phyloP scores from a whole-genome alignment of 2,113 vertebrate species.

The Potamarius usumacintae region DNA sequence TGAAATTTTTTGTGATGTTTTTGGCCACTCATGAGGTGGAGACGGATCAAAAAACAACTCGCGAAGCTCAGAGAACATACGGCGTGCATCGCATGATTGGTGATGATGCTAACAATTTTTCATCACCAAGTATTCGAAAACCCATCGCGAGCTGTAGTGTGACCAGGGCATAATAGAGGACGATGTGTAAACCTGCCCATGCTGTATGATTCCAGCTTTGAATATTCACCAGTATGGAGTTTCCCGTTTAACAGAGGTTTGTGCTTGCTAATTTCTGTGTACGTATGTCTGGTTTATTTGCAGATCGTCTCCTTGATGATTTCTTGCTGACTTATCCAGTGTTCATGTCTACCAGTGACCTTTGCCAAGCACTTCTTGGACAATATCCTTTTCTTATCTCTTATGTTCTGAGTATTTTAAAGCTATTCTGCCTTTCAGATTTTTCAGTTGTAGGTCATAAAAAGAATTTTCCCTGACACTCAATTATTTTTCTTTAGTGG shows the following conservation, averaged over 20 bases:
- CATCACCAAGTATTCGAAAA: too few species aligned
- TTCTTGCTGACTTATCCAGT: slow-evolving; percentile 95
- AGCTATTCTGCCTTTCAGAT: too few species aligned
- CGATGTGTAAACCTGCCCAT: background rate
- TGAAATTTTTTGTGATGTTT: too few species aligned
- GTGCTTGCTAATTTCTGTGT: background rate
- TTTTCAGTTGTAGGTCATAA: too few species aligned
- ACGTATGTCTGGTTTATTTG: slow-evolving; percentile 57
- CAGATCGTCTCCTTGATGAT: slow-evolving; percentile 92
- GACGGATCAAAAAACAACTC: too few species aligned
- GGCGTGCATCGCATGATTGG: too few species aligned
- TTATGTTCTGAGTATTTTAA: background rate
- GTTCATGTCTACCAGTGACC: slow-evolving; percentile 94
- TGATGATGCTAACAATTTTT: too few species aligned
- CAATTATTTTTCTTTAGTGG: too few species aligned
- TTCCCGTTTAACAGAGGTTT: background rate
- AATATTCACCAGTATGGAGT: background rate
- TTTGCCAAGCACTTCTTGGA: slow-evolving; percentile 92
- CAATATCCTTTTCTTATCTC: slow-evolving; percentile 87
- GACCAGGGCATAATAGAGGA: background rate
- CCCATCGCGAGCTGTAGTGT: too few species aligned
- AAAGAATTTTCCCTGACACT: too few species aligned
- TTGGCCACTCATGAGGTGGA: too few species aligned
- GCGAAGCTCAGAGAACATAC: too few species aligned
- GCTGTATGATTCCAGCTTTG: background rate